Evolutionary conservation across 1,140 invertebrate species (phyloP), one percentile per base, ranked within the genome.

Genomic region (Leptoteleia sp.): DNA sequence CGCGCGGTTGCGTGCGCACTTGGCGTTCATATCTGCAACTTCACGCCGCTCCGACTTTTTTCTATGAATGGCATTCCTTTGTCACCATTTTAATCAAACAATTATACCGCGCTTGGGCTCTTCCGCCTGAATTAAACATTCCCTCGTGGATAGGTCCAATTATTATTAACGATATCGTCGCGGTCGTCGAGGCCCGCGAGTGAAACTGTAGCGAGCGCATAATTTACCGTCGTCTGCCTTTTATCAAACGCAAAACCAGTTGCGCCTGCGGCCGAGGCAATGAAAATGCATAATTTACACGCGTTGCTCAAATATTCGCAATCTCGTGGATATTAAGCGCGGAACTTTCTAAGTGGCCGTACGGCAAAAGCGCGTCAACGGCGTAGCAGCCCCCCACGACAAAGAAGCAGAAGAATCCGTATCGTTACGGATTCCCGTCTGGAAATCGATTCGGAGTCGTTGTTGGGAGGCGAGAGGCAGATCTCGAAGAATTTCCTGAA

Each of bases 361-460:
- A 13, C 29, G 17, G 38, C 55, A 11, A 31, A 59, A 27, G n/a
- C 50, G 40, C 52, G 40, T 57, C 50, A 57, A 47, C 42, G 27
- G 31, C 40, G 11, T 7, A 25, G 25, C 16, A 43, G 45, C 62
- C 70, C 52, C 55, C n/a, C n/a, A n/a, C 27, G 37, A 82, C 52
- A 79, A 82, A 81, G 77, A 81, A 71, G 13, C 43, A 42, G 8
- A 38, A 42, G 78, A 79, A 81, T 77, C 81, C 83, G 82, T 81
- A 71, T 80, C 81, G 79, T 80, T 79, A 82, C 76, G 83, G 78
- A 81, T 80, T 81, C 73, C 35, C 27, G 45, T 15, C 57, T 79
- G 61, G 67, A 81, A 83, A 83, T 84, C 82, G 83, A 84, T 84
- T 84, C 68, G 38, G 64, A 76, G 59, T 80, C 68, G 75, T 67